A percentile compares a stretch with the other conserved stretches of the same genome.
These are phyloP conservation scores for Parthenolecanium corni DNA, from an alignment of 2,888 invertebrate species.

Conservation along the genomic window DNA sequence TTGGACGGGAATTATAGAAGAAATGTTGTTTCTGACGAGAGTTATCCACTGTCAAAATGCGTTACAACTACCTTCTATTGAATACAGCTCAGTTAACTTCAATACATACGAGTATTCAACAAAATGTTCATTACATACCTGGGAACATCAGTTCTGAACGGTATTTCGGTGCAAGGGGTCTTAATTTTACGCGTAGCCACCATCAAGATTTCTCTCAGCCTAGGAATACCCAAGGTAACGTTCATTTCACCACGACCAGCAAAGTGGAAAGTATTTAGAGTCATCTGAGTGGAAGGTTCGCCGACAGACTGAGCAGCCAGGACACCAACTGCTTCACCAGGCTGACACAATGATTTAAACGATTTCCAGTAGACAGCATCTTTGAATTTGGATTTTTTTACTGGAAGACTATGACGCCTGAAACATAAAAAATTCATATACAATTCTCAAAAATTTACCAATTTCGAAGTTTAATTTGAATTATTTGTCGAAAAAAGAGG, in stretches of 20 bases:
- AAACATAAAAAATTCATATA: neutral
- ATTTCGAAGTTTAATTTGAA: neutral
- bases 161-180: conserved; percentile 93
- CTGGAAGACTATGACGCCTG: conserved; percentile 10
- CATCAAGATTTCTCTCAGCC: conserved; percentile 94
- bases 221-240: conserved; percentile 97
- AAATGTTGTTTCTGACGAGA: too few relatives aligned
- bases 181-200: conserved; percentile 83
- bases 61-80: too few relatives aligned
- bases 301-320: conserved; percentile 96
- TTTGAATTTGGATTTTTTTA: conserved; percentile 22
- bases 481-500: too few relatives aligned
- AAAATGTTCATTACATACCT: conserved; percentile 14
- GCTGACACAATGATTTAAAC: conserved; percentile 43
- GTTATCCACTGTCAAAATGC: too few relatives aligned
- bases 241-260: conserved; percentile 99
- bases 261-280: conserved; percentile 98
- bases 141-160: conserved; percentile 44
- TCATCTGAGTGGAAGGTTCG: conserved; percentile 99
- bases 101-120: too few relatives aligned
- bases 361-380: conserved; percentile 39
- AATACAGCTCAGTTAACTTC: too few relatives aligned
- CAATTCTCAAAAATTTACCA: neutral
- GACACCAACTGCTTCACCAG: conserved; percentile 93
- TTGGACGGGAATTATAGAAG: too few relatives aligned